phyloP scores from a whole-genome alignment of 1,140 invertebrate genomes.

The Saccostrea glomerata region DNA sequence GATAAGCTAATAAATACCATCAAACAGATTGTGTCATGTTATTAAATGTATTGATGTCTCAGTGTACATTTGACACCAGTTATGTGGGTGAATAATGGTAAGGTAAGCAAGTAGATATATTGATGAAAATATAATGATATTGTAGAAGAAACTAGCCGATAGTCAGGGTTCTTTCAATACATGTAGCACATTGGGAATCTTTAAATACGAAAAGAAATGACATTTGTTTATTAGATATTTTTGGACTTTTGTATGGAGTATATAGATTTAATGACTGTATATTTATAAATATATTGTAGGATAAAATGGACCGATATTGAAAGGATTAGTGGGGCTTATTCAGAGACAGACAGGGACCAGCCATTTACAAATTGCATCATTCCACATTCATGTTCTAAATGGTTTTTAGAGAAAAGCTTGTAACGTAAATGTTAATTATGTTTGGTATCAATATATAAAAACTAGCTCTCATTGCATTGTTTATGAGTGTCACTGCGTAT shows the following conservation, averaged over 20 bases:
- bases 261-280: slow-evolving; percentile 15
- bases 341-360: neutral
- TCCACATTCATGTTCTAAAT: neutral
- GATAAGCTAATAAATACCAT: neutral
- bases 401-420: neutral
- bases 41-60: slow-evolving; percentile 7
- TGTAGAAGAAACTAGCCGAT: neutral
- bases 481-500: neutral
- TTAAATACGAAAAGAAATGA: neutral
- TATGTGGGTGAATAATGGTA: neutral
- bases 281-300: neutral
- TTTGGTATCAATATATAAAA: neutral
- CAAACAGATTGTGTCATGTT: neutral
- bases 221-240: neutral
- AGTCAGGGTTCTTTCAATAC: neutral
- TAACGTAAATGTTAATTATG: neutral
- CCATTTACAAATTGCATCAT: neutral
- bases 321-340: neutral
- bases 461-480: neutral
- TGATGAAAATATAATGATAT: slow-evolving; percentile 8
- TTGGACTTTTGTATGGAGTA: neutral
- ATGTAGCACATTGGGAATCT: neutral
- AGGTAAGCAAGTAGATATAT: slow-evolving; percentile 1
- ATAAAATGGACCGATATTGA: neutral
- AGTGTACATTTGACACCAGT: neutral